Base-by-base conservation (phyloP, 2,113 vertebrate genomes). In the Amblyopsis rosae region DNA sequence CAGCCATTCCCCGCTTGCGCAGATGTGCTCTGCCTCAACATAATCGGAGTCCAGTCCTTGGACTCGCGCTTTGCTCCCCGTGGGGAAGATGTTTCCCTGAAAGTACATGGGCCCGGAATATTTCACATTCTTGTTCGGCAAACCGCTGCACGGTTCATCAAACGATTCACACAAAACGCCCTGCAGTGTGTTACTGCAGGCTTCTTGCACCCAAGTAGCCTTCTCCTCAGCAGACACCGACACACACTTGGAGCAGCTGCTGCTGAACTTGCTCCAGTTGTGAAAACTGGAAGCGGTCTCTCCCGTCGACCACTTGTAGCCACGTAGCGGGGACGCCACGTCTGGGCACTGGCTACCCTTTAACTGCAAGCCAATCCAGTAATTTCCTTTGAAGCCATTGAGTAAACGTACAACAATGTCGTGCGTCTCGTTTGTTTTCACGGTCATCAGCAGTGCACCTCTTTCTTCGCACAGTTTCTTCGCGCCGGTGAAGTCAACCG, bases 1-100 rank as follows among this genome's bases (percentile, higher is more conserved):
- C 0, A n/a, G 0, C 89, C 89, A 91, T 0, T 0, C 0, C 0
- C 0, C 0, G 0, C 0, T 0, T 6, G 0, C 0, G 11, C 88
- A 88, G n/a, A 88, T 0, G 3, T 72, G 11, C 41, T 60, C 86
- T 0, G 79, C 68, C 1, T 65, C 58, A 2, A 48, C 57, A 13
- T 73, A 3, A 5, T 6, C 2, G 0, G 0, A 16, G 2, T 16
- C 69, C 0, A 1, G 0, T 41, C 26, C 16, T 3, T 0, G 2
- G 12, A 0, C 86, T 85, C 0, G 59, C 1, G 10, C 82, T 81
- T 48, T 81, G 86, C 0, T 0, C 0, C 3, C 63, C 8, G 0
- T 0, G 0, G 62, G 15, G 1, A 57, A 58, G 0, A 49, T 41
- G 1, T 1, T 1, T 3, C 76, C 0, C 7, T 54, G n/a, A 1